phyloP scores from a whole-genome alignment of 2,888 invertebrate species.

The Acrocyrtus sp. region DNA sequence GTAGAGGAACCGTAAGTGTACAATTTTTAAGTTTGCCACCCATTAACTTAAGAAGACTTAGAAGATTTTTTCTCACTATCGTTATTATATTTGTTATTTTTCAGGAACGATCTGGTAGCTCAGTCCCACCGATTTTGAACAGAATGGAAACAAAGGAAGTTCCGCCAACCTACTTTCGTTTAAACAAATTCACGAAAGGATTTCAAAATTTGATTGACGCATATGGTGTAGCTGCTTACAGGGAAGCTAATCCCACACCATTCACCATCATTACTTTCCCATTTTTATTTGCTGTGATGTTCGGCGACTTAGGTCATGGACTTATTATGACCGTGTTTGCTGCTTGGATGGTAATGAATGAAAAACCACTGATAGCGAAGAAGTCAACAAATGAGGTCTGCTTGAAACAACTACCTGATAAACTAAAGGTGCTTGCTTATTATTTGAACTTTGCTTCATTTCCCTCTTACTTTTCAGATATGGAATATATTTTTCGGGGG shows the following conservation, averaged over 20 bases:
- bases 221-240: slow-evolving; percentile 80
- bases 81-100: neutral
- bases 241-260: slow-evolving; percentile 73
- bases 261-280: slow-evolving; percentile 98
- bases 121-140: slow-evolving; percentile 95
- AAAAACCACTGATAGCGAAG: slow-evolving; percentile 85
- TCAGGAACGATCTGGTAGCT: slow-evolving; percentile 92
- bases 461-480: slow-evolving; percentile 83
- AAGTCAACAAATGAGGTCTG: slow-evolving; percentile 73
- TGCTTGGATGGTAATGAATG: slow-evolving; percentile 93
- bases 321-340: slow-evolving; percentile 90
- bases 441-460: too few species aligned
- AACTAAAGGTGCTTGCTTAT: too few species aligned
- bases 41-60: too few species aligned
- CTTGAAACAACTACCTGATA: too few species aligned
- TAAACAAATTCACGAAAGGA: slow-evolving; percentile 94
- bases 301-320: slow-evolving; percentile 97
- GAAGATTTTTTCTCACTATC: too few species aligned
- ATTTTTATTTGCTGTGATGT: slow-evolving; percentile 98
- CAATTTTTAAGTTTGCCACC: neutral
- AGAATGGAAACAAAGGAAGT: slow-evolving; percentile 89
- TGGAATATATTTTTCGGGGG: slow-evolving; percentile 99
- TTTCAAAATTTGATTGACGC: slow-evolving; percentile 97
- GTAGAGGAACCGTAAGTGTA: slow-evolving; percentile 85
- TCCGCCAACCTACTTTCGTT: slow-evolving; percentile 96